phyloP scores from a whole-genome alignment of 2,113 vertebrate genomes.

The Petromus typicus region DNA sequence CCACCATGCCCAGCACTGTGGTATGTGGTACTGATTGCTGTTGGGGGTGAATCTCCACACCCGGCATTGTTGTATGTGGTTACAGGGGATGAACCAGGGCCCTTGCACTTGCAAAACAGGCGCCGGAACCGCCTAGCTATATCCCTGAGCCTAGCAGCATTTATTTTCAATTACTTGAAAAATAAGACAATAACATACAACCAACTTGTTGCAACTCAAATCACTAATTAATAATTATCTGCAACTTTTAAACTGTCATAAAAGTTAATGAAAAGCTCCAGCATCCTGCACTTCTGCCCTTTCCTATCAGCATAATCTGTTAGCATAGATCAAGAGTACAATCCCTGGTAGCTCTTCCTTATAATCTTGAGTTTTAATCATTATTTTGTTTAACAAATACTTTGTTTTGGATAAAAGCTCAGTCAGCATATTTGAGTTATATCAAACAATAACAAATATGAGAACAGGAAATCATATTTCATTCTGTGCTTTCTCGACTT shows the following conservation, averaged over 20 bases:
- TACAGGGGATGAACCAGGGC: too few relatives aligned
- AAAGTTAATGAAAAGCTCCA: neutral
- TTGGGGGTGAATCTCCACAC: too few relatives aligned
- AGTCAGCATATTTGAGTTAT: neutral
- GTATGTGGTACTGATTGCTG: too few relatives aligned
- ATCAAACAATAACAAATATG: neutral
- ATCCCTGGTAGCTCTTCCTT: neutral
- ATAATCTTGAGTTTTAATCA: neutral
- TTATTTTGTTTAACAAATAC: slow-evolving; percentile 23
- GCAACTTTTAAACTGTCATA: neutral
- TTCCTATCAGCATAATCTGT: neutral
- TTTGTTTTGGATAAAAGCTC: neutral
- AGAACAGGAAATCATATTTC: neutral
- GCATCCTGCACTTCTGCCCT: neutral
- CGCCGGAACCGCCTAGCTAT: too few relatives aligned
- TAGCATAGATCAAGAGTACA: neutral
- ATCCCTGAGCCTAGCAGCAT: too few relatives aligned
- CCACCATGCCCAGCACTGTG: too few relatives aligned
- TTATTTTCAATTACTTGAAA: neutral
- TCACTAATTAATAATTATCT: neutral
- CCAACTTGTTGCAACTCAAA: neutral
- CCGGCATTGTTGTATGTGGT: too few relatives aligned
- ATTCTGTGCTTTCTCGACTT: neutral
- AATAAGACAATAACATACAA: neutral
- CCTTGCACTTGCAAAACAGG: too few relatives aligned